Percentiles rank a stretch among this genome's conserved stretches.
Conservation (phyloP, 2,797 vertebrate genomes). For the Catharus ustulatus region DNA sequence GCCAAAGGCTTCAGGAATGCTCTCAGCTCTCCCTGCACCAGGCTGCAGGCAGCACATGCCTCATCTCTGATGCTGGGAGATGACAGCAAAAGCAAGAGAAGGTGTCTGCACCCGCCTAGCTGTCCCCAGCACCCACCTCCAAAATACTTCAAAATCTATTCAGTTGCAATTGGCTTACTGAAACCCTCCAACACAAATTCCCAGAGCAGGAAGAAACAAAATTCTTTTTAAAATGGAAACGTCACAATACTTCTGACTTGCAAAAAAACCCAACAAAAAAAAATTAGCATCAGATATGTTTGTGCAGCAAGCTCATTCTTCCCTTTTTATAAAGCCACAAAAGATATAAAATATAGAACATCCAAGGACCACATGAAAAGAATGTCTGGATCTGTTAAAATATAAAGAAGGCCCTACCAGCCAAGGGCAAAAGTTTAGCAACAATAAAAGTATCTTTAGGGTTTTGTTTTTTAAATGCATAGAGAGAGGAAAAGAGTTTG, state of each 20-base stretch:
- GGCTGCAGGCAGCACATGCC: neutral
- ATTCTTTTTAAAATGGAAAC: constrained; percentile 29
- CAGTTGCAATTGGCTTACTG: neutral
- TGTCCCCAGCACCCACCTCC: neutral
- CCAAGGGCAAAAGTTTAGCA: constrained; percentile 72
- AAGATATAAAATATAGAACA: constrained; percentile 68
- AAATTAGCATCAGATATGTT: constrained; percentile 49
- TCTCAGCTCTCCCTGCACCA: neutral
- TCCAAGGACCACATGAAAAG: constrained; percentile 67
- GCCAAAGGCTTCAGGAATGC: neutral
- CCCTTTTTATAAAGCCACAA: constrained; percentile 64
- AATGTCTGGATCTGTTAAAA: constrained; percentile 59
- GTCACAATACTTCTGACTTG: constrained; percentile 27
- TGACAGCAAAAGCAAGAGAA: neutral
- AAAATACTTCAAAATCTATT: neutral
- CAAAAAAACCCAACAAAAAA: constrained; percentile 22
- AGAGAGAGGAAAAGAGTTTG: constrained; percentile 68
- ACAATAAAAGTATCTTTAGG: constrained; percentile 68
- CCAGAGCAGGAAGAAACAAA: neutral
- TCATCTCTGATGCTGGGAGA: rapidly evolving
- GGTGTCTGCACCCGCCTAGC: neutral
- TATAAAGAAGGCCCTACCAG: constrained; percentile 55
- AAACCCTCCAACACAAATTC: neutral
- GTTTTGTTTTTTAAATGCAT: constrained; percentile 14
- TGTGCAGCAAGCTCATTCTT: constrained; percentile 55